Evolutionary conservation across 2,888 invertebrate species (phyloP).

Genomic region (Mimachlamys varia): DNA sequence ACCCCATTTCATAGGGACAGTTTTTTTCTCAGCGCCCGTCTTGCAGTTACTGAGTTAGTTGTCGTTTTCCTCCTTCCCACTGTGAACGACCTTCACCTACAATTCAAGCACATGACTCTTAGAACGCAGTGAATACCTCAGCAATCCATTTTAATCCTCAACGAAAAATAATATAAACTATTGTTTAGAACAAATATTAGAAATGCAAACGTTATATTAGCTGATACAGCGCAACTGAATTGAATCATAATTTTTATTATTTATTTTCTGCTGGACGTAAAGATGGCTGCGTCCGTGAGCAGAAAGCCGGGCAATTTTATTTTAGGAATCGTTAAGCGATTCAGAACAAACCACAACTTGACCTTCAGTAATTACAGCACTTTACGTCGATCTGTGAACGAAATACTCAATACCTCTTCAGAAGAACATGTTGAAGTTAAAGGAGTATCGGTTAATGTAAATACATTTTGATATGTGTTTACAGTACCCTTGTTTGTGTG

Average conservation of each 20-base stretch:
- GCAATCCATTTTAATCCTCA: not conserved
- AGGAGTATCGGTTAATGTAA: constrained; percentile 19
- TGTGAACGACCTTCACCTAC: constrained; percentile 50
- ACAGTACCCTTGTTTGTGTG: not conserved
- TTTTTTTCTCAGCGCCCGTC: not conserved
- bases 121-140: constrained; percentile 38
- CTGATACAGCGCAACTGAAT: no score
- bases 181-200: no score
- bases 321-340: constrained; percentile 2
- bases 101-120: constrained; percentile 52
- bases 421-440: constrained; percentile 32
- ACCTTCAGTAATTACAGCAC: constrained; percentile 42
- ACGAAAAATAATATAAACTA: not conserved
- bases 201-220: not conserved
- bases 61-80: not conserved
- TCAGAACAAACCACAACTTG: not conserved
- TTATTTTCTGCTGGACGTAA: constrained; percentile 52
- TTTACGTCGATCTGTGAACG: constrained; percentile 54
- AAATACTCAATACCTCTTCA: constrained; percentile 47
- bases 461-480: not conserved
- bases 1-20: constrained; percentile 60
- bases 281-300: constrained; percentile 65
- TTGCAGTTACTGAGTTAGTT: not conserved
- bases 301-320: not conserved
- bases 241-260: not conserved